Conservation (phyloP, 1,140 invertebrate species). For the Chionoecetes opilio region DNA sequence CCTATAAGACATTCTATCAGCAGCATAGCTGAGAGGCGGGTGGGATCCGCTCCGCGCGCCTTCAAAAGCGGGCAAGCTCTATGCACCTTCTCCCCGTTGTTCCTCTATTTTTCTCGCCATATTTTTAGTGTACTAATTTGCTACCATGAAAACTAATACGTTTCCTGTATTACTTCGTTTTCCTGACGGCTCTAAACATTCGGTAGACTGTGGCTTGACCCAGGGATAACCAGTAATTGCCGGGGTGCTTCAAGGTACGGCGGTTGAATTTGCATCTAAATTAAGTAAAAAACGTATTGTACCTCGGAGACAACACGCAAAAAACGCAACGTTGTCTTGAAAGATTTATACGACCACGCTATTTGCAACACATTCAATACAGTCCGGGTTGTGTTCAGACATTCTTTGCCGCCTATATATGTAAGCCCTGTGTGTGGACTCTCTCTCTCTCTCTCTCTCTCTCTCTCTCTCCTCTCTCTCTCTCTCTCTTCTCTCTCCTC, state of each 20-base stretch:
- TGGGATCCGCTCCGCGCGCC: no score
- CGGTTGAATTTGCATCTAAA: background rate
- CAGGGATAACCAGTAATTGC: background rate
- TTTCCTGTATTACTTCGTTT: no score
- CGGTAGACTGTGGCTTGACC: no score
- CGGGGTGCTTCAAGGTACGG: background rate
- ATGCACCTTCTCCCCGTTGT: no score
- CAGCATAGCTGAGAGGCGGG: no score
- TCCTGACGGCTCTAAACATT: no score
- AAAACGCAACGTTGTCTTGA: background rate
- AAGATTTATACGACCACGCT: constrained; percentile 3
- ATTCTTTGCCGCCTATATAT: background rate
- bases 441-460: constrained; percentile 27
- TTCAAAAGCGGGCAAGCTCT: no score
- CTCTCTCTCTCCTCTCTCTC: constrained; percentile 19
- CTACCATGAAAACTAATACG: no score
- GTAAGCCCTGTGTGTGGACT: background rate
- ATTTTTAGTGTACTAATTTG: no score
- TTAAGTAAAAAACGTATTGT: background rate
- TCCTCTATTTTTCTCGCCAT: no score
- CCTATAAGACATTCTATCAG: no score
- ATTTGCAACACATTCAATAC: constrained; percentile 5
- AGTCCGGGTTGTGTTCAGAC: background rate
- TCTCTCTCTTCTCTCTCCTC: background rate
- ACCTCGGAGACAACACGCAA: background rate